Conservation (phyloP, 2,113 vertebrate genomes). For the Gallinago undulata region DNA sequence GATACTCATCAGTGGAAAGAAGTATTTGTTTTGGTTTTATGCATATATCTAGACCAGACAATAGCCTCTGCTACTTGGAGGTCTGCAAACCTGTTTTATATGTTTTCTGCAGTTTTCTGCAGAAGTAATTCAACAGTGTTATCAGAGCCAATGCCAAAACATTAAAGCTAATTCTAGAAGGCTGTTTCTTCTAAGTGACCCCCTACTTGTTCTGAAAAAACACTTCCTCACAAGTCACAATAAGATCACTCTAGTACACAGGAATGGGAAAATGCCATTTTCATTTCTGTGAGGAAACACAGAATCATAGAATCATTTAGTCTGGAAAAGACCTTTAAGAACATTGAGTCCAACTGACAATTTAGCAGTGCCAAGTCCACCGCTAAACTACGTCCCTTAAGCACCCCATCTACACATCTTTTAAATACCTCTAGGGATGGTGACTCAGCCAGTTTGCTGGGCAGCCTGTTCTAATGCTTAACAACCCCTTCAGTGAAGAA, state of each 20-base stretch:
- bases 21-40: not conserved
- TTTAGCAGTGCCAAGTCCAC: not conserved
- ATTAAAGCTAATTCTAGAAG: not conserved
- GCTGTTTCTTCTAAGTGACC: not conserved
- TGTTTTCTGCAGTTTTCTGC: not conserved
- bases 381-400: not conserved
- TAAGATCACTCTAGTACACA: not conserved
- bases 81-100: not conserved
- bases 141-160: not conserved
- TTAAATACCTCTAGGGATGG: not conserved
- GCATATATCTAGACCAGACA: not conserved
- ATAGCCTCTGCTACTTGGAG: not conserved
- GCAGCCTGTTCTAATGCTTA: not conserved
- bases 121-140: not conserved
- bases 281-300: not conserved
- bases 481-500: not conserved
- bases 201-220: not conserved
- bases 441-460: not conserved
- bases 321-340: not conserved
- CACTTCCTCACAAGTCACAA: not conserved
- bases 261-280: not conserved
- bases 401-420: not conserved
- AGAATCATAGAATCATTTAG: not conserved
- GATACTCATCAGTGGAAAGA: not conserved
- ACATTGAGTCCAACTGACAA: not conserved